Percentiles rank a stretch among this genome's conserved stretches.
These are phyloP conservation scores for Hypomecis atomaria DNA, from an alignment of 2,888 invertebrate genomes.

Conservation along the genomic window DNA sequence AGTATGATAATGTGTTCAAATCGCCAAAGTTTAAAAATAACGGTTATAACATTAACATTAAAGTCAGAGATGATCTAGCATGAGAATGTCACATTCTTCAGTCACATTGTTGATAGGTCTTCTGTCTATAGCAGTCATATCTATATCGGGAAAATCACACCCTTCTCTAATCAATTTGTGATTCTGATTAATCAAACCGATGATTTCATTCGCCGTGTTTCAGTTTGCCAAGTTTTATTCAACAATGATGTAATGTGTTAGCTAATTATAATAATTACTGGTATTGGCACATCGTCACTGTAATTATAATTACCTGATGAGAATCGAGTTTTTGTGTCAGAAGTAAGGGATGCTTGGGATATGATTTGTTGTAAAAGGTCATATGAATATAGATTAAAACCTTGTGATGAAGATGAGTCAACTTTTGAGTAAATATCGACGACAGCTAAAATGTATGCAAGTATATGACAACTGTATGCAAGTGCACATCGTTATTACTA, in stretches of 20 bases:
- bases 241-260: constrained; percentile 16
- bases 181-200: constrained; percentile 27
- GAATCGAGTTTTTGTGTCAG: constrained; percentile 18
- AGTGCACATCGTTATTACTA: too few species aligned
- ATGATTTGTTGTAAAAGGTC: constrained; percentile 6
- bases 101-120: neutral
- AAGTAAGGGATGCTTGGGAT: constrained; percentile 14
- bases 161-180: constrained; percentile 8
- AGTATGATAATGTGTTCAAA: too few species aligned
- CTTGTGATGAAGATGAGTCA: constrained; percentile 15
- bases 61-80: neutral
- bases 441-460: too few species aligned
- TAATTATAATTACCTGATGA: constrained; percentile 16
- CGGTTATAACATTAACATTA: too few species aligned
- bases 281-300: constrained; percentile 23
- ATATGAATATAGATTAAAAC: constrained; percentile 18
- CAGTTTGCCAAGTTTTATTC: constrained; percentile 26
- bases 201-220: constrained; percentile 24
- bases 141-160: neutral
- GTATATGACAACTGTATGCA: too few species aligned
- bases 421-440: neutral
- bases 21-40: too few species aligned
- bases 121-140: neutral
- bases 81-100: neutral
- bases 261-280: constrained; percentile 16